These are phyloP conservation scores for Notolepis coatsorum DNA, from an alignment of 2,797 vertebrate genomes.

Conservation along the genomic window DNA sequence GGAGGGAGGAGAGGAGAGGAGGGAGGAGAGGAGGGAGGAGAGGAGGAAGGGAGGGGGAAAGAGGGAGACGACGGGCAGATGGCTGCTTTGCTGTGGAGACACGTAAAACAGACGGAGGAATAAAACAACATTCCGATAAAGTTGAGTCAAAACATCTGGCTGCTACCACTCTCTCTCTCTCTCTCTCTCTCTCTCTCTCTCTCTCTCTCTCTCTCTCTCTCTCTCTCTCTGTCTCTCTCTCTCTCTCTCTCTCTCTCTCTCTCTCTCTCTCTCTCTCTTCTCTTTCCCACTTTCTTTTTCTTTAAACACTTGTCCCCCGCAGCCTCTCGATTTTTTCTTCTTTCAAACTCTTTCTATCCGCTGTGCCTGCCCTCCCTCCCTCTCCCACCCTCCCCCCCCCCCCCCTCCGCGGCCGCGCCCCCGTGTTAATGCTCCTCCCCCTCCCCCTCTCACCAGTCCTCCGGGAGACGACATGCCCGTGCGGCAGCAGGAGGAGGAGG, in stretches of 20 bases:
- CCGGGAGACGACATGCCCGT: conserved; percentile 83
- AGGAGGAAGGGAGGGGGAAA: conserved; percentile 8
- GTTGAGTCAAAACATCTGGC: conserved; percentile 56
- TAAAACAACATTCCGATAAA: conserved; percentile 71
- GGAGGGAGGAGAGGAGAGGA: conserved; percentile 7
- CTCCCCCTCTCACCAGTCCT: conserved; percentile 40
- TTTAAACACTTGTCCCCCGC: conserved; percentile 15
- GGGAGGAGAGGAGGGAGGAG: conserved; percentile 23
- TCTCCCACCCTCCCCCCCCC: not conserved
- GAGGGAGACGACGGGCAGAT: conserved; percentile 45
- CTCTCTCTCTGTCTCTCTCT: not conserved
- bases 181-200: conserved; percentile 6
- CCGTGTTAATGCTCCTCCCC: not conserved
- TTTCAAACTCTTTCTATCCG: not conserved
- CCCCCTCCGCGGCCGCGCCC: not conserved
- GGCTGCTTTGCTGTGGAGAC: conserved; percentile 44
- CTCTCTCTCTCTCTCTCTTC: conserved; percentile 21
- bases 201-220: conserved; percentile 16
- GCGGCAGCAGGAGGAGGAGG: too few species aligned
- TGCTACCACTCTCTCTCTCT: not conserved
- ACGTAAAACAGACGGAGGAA: conserved; percentile 65
- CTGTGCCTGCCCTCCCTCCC: not conserved
- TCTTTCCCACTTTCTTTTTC: not conserved
- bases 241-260: not conserved
- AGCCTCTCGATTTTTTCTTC: conserved; percentile 6